These are phyloP conservation scores for Macquaria ambigua DNA, from an alignment of 2,113 vertebrate genomes.

Conservation along the genomic window DNA sequence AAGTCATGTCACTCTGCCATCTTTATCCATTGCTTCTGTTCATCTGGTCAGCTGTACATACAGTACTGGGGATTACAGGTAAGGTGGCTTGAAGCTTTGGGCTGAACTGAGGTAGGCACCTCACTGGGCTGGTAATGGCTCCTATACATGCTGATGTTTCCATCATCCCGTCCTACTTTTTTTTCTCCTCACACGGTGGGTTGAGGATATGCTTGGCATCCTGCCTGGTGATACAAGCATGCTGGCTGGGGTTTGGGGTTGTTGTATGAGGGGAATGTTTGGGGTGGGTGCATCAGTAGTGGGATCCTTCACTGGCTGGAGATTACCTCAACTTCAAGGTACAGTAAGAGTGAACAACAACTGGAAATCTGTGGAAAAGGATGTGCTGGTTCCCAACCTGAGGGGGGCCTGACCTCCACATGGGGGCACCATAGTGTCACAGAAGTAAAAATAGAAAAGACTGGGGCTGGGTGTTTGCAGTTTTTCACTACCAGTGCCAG, in stretches of 20 bases:
- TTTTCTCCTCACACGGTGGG: neutral
- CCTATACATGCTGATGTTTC: conserved; percentile 26
- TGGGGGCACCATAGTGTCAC: conserved; percentile 1
- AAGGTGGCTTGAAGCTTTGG: conserved; percentile 42
- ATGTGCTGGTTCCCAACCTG: neutral
- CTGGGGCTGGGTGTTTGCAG: neutral
- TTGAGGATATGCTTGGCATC: conserved; percentile 37
- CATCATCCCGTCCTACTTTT: neutral
- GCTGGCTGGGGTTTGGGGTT: conserved; percentile 20
- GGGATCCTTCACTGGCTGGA: conserved; percentile 27
- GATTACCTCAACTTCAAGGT: conserved; percentile 54
- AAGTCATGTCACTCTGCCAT: conserved; percentile 33
- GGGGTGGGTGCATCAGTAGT: neutral
- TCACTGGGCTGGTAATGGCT: conserved; percentile 13
- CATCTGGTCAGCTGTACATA: conserved; percentile 13
- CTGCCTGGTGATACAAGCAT: conserved; percentile 53
- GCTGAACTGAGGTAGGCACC: neutral
- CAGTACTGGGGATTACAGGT: conserved; percentile 50
- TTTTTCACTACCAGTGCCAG: neutral
- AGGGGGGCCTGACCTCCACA: neutral
- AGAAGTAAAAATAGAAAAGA: neutral
- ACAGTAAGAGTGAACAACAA: conserved; percentile 28
- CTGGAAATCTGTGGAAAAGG: conserved; percentile 1
- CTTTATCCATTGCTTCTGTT: conserved; percentile 15
- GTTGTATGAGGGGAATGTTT: conserved; percentile 5